Base-by-base conservation (phyloP, 2,888 invertebrate genomes). In the Watsonalla binaria region DNA sequence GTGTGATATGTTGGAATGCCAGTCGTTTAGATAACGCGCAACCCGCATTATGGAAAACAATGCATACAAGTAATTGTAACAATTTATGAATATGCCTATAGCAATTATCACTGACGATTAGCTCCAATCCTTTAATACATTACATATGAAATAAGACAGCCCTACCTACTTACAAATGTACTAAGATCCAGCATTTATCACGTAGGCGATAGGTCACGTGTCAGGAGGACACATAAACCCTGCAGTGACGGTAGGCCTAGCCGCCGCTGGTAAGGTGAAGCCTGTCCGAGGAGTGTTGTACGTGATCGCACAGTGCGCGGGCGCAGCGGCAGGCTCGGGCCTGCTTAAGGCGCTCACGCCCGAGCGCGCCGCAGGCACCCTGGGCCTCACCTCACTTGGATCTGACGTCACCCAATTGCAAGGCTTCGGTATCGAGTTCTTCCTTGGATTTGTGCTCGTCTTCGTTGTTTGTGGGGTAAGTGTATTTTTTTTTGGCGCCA, bases 161-260 rank as follows among this genome's bases (percentile, higher is more conserved):
- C 4, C 24, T 24, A 24, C 4, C 24, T 24, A 24, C 24, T 24
- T 24, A 24, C 24, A 24, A 24, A 24, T 24, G 24, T 24, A 24
- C 4, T 24, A 4, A 24, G 2, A 42, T 9, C 42, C 42, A 42
- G 45, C 6, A 6, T 45, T 45, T 45, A 33, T 24, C 14, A 47
- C 57, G 51, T 84, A 96, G 96, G 92, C 94, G 51, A 93, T 97
- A 65, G 97, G 96, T 5, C 96, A 97, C 84, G 93, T 97, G 52
- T 97, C 97, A 55, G 97, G 98, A 2, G 97, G 96, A 8, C 98
- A 98, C 84, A 92, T 98, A 58, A 98, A 98, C 92, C 98, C 98
- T 0, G 98, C 98, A 0, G 97, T 98, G 46, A 98, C 98, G 5
- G 81, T 92, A 14, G 97, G 95, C 1, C 92, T 98, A 86, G 86